Base-by-base conservation (phyloP, 2,888 invertebrate genomes). In the Mesodorylaimus sp. region DNA sequence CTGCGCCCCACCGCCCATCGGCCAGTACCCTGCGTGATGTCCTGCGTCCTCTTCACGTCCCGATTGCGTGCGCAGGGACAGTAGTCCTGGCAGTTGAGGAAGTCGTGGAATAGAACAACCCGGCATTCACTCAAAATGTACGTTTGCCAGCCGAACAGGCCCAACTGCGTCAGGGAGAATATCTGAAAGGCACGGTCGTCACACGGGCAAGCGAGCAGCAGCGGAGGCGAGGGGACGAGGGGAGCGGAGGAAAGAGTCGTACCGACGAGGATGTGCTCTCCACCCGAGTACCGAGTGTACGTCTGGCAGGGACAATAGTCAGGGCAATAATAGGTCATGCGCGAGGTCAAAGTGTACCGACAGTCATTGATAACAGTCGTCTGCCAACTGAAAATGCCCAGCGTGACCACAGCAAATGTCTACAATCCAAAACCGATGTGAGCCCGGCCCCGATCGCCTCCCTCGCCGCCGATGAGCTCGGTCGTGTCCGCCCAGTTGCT, bases 131-230 rank as follows among this genome's bases (percentile, higher is more conserved):
- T 25, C 44, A 43, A 19, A 13, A 43, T 26, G 27, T 43, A 26
- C 10, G 26, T 61, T 55, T 63, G 63, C 63, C 62, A 64, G 48
- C 62, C 63, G 56, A 62, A 64, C 23, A 63, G 57, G 47, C 59
- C 60, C 25, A 63, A 51, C 53, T 63, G 63, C 26, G 59, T 57
- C 29, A 64, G 50, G 49, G 58, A 57, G 49, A 58, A 62, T 29
- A 63, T 59, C 63, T 63, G 51, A 46, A 59, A 43, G 16, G 32
- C 32, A 32, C 32, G 7, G 16, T 32, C 16, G 32, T 7, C 32
- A 32, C 32, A 32, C 7, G 7, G 7, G 32, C 16, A 10, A n/a
- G 32, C 16, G 7, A 32, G 16, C 7, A 16, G 32, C 16, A 32
- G 16, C 16, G 7, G 32, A 7, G 32, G 16, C 32, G 7, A 16